These are phyloP conservation scores for Karalla daura DNA, from an alignment of 2,797 vertebrate genomes.

Conservation along the genomic window DNA sequence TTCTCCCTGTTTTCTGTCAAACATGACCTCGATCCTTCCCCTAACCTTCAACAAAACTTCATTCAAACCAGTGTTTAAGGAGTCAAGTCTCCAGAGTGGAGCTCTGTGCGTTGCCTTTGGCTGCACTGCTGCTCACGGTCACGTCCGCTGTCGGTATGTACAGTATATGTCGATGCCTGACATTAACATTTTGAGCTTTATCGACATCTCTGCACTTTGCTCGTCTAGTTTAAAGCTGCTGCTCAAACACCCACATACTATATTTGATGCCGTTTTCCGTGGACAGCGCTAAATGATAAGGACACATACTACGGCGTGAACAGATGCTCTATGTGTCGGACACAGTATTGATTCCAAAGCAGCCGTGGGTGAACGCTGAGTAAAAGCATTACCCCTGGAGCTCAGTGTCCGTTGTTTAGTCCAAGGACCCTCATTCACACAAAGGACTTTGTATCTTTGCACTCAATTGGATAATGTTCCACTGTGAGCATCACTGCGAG, in stretches of 20 bases:
- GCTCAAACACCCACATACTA: not conserved
- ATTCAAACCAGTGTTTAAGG: not conserved
- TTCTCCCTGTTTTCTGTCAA: not conserved
- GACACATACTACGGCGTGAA: not conserved
- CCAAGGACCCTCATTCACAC: not conserved
- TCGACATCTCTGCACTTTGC: not conserved
- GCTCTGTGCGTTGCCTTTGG: not conserved
- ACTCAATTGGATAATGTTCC: not conserved
- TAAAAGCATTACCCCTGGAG: not conserved
- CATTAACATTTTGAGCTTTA: not conserved
- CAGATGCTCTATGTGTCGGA: not conserved
- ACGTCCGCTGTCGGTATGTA: not conserved
- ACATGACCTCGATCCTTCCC: not conserved
- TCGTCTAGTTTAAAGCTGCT: not conserved
- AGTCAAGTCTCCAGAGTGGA: not conserved
- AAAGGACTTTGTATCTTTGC: too few species aligned
- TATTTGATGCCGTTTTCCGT: not conserved
- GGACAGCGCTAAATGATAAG: not conserved
- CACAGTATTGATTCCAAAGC: not conserved
- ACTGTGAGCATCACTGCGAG: not conserved
- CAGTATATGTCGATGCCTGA: not conserved
- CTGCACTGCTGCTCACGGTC: not conserved
- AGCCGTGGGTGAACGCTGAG: not conserved
- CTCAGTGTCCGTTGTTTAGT: not conserved
- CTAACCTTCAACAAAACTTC: not conserved